Conservation (phyloP, 2,888 invertebrate genomes). For the Nipponacmea schrenckii region DNA sequence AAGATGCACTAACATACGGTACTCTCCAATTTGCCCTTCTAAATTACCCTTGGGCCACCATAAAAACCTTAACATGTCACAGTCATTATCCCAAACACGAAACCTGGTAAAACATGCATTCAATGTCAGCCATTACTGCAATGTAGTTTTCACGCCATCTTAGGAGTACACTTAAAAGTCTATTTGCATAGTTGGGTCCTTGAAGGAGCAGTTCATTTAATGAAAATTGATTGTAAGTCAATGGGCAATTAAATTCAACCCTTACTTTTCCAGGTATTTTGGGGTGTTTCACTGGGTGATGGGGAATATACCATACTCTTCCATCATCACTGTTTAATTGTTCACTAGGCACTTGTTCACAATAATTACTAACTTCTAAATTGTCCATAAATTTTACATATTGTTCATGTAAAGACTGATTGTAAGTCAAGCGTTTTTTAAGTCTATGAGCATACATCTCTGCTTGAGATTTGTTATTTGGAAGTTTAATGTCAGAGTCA, state of each 20-base stretch:
- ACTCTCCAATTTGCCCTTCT: slow-evolving; percentile 5
- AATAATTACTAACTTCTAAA: slow-evolving; percentile 23
- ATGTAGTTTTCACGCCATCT: slow-evolving; percentile 27
- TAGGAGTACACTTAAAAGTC: slow-evolving; percentile 25
- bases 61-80: slow-evolving; percentile 23
- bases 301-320: slow-evolving; percentile 19
- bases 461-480: slow-evolving; percentile 10
- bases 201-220: slow-evolving; percentile 27
- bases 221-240: slow-evolving; percentile 18
- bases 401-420: slow-evolving; percentile 12
- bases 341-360: slow-evolving; percentile 12
- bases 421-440: slow-evolving; percentile 13
- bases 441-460: neutral
- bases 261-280: slow-evolving; percentile 22
- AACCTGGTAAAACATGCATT: slow-evolving; percentile 33
- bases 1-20: slow-evolving; percentile 19
- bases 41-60: slow-evolving; percentile 16
- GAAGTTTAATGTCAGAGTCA: neutral
- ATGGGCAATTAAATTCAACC: slow-evolving; percentile 33
- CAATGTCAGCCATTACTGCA: slow-evolving; percentile 29
- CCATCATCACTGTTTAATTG: neutral
- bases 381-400: slow-evolving; percentile 21
- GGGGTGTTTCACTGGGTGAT: slow-evolving; percentile 12
- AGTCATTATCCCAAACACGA: slow-evolving; percentile 16
- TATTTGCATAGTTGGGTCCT: slow-evolving; percentile 29